Evolutionary conservation across 2,797 vertebrate species (phyloP).

Genomic region (Epinephelus awoara): DNA sequence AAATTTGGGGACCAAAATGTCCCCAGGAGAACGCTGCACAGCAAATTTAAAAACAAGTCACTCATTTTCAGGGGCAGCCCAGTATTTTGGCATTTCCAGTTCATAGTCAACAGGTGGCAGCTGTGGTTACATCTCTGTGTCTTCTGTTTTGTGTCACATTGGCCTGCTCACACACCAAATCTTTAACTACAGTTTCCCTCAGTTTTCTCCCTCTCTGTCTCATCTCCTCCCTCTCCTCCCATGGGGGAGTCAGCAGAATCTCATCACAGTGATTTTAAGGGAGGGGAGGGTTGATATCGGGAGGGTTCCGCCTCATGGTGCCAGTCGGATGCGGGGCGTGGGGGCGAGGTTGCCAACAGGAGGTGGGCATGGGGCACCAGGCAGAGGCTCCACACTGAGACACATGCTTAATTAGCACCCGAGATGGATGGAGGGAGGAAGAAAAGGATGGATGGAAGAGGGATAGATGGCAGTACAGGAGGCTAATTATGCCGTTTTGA

Average conservation of each 20-base stretch:
- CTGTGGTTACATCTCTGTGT: slow-evolving; percentile 11
- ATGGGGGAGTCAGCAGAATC: slow-evolving; percentile 90
- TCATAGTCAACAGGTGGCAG: slow-evolving; percentile 14
- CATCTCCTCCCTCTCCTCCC: slow-evolving; percentile 68
- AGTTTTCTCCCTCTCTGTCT: slow-evolving; percentile 26
- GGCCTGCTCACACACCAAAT: slow-evolving; percentile 20
- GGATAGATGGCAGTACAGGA: slow-evolving; percentile 57
- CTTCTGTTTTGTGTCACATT: slow-evolving; percentile 36
- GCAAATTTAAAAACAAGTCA: too few species aligned
- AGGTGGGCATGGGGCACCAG: slow-evolving; percentile 69
- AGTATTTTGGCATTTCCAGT: background rate
- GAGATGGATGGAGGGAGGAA: slow-evolving; percentile 58
- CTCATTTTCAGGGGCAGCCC: background rate
- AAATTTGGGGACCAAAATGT: too few species aligned
- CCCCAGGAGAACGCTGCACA: too few species aligned
- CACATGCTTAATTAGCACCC: slow-evolving; percentile 72
- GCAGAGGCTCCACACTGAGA: slow-evolving; percentile 63
- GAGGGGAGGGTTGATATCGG: slow-evolving; percentile 77
- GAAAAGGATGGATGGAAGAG: slow-evolving; percentile 47
- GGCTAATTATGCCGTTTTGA: slow-evolving; percentile 74
- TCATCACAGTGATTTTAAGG: slow-evolving; percentile 89
- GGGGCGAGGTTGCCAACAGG: slow-evolving; percentile 87
- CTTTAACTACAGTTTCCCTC: slow-evolving; percentile 34
- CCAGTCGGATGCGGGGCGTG: slow-evolving; percentile 85
- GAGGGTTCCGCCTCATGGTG: slow-evolving; percentile 85